Percentiles rank a stretch among this genome's conserved stretches.
Evolutionary conservation across 2,797 vertebrate species (phyloP).

Genomic region (Sebastes steindachneri): DNA sequence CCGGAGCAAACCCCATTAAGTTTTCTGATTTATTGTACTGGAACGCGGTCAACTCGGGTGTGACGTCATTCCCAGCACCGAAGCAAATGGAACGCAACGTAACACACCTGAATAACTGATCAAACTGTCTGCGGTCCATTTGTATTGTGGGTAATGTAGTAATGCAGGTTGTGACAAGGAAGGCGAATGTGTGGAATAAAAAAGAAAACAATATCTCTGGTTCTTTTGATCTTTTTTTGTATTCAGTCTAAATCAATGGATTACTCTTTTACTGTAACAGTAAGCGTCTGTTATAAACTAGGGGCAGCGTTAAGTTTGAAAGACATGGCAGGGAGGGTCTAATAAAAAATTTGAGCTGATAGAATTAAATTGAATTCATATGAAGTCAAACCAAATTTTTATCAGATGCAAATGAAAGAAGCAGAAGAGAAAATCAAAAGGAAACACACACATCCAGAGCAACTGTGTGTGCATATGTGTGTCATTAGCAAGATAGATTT

Average conservation of each 20-base stretch:
- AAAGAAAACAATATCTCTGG: neutral
- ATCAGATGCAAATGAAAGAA: neutral
- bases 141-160: neutral
- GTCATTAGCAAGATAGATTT: conserved; percentile 40
- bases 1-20: too few species aligned
- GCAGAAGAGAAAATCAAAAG: neutral
- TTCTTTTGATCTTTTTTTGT: neutral
- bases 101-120: too few species aligned
- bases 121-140: neutral
- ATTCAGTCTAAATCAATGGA: neutral
- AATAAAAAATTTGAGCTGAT: neutral
- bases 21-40: too few species aligned
- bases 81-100: too few species aligned
- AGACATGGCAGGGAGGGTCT: neutral
- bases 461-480: neutral
- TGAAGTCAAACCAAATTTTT: neutral
- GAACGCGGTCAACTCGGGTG: too few species aligned
- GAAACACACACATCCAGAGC: conserved; percentile 9
- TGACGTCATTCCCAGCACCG: too few species aligned
- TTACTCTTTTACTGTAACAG: neutral
- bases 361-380: neutral
- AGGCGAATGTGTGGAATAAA: neutral
- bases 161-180: neutral
- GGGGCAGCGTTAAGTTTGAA: neutral
- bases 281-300: neutral